Percentiles rank a stretch among this genome's conserved stretches.
These are phyloP conservation scores for Tetranychus piercei DNA, from an alignment of 2,888 invertebrate species.

Conservation along the genomic window DNA sequence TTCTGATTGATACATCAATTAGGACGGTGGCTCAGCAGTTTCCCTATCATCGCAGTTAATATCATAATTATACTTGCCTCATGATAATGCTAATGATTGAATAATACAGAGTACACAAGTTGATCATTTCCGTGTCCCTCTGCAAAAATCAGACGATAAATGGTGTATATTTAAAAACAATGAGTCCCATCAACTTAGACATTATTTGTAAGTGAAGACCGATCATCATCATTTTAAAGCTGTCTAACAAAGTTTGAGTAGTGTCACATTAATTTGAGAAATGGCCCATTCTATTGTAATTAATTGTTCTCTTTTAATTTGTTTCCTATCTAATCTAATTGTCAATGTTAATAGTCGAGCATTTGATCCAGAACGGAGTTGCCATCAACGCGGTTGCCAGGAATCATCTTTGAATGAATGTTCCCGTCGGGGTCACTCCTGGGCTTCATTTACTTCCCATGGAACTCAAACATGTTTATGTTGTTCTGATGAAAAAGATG, in stretches of 20 bases:
- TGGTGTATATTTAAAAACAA: not conserved
- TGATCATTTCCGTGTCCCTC: not conserved
- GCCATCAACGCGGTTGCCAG: not conserved
- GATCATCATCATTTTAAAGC: no score
- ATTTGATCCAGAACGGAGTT: conserved; percentile 1
- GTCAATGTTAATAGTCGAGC: not conserved
- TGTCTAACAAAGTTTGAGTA: not conserved
- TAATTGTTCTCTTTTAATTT: not conserved
- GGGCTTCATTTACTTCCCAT: not conserved
- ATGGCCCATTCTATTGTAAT: no score
- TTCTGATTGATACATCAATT: not conserved
- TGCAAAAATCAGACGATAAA: not conserved
- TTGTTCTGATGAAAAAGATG: conserved; percentile 10
- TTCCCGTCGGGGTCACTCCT: not conserved
- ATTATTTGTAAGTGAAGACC: no score
- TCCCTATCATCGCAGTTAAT: not conserved
- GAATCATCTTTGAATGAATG: not conserved
- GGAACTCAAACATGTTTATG: not conserved
- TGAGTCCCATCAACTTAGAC: not conserved
- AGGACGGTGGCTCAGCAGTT: not conserved
- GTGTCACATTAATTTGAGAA: not conserved
- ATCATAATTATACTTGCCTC: not conserved
- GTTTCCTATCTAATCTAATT: not conserved
- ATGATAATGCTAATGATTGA: not conserved
- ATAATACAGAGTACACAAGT: no score